Evolutionary conservation across 2,113 vertebrate genomes (phyloP).

Genomic region (Sceloporus tristichus): DNA sequence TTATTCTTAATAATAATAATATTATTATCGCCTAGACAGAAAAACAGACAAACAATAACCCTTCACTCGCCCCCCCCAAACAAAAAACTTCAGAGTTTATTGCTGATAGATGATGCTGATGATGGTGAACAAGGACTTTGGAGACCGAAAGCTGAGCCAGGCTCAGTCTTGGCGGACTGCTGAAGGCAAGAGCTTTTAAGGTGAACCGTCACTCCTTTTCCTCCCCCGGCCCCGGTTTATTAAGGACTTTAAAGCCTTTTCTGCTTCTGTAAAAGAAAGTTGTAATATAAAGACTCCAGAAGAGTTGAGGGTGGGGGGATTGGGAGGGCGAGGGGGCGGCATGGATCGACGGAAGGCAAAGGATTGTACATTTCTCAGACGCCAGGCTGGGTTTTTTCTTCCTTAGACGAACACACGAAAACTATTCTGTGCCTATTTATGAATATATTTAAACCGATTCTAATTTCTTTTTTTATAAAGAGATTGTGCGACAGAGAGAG

Average conservation of each 20-base stretch:
- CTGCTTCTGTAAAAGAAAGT: conserved; percentile 83
- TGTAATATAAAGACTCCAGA: conserved; percentile 86
- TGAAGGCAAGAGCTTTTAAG: conserved; percentile 3
- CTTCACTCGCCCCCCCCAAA: conserved; percentile 32
- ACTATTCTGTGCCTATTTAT: conserved; percentile 95
- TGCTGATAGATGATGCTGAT: conserved; percentile 52
- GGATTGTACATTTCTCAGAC: conserved; percentile 92
- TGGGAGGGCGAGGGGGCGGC: conserved; percentile 77
- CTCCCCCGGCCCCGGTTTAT: conserved; percentile 51
- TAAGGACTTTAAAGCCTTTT: conserved; percentile 77
- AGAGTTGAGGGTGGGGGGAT: conserved; percentile 79
- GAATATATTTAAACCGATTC: conserved; percentile 79
- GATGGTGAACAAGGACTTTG: conserved; percentile 67
- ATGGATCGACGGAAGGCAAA: conserved; percentile 88
- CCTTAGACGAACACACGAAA: conserved; percentile 44
- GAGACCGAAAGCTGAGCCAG: conserved; percentile 56
- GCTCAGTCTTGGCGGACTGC: conserved; percentile 57
- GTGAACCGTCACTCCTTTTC: conserved; percentile 50
- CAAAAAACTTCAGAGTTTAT: conserved; percentile 62
- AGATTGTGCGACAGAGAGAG: neutral
- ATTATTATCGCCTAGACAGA: conserved; percentile 73
- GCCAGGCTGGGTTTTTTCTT: conserved; percentile 82
- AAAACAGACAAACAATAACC: neutral
- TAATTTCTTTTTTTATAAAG: conserved; percentile 45
- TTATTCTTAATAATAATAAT: no score